Percentiles rank a stretch among this genome's conserved stretches.
These are phyloP conservation scores for Anguilla marmorata DNA, from an alignment of 2,797 vertebrate genomes.

Conservation along the genomic window DNA sequence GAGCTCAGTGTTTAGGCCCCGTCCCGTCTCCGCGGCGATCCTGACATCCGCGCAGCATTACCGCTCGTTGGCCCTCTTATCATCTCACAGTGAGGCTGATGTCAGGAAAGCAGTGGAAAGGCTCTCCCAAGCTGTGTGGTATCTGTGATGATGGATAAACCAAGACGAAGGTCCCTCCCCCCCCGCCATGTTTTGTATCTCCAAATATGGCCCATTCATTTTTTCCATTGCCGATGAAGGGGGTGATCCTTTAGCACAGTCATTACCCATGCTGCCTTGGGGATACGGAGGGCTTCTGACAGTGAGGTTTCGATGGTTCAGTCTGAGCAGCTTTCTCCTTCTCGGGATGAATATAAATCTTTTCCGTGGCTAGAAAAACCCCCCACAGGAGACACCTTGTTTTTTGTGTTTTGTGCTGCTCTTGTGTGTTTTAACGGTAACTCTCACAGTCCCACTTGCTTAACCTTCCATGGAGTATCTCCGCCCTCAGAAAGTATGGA, in stretches of 20 bases:
- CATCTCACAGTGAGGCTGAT: not conserved
- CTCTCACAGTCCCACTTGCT: not conserved
- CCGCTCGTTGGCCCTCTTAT: not conserved
- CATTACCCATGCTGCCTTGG: not conserved
- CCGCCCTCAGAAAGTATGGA: not conserved
- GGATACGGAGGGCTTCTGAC: not conserved
- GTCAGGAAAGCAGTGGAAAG: too few species aligned
- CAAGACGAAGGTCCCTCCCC: not conserved
- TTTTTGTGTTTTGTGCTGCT: not conserved
- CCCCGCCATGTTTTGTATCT: not conserved
- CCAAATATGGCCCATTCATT: not conserved
- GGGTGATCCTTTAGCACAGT: not conserved
- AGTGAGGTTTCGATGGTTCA: not conserved
- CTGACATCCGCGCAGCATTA: not conserved
- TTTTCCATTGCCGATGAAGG: not conserved
- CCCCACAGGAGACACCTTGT: not conserved
- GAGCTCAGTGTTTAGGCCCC: not conserved
- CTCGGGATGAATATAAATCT: not conserved
- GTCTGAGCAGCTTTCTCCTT: not conserved
- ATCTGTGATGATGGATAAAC: slow-evolving; percentile 4
- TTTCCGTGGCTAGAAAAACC: not conserved
- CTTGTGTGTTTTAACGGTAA: not conserved
- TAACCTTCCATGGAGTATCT: not conserved
- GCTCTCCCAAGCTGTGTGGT: not conserved
- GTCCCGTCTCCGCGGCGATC: not conserved